Conservation (phyloP, 2,797 vertebrate genomes). For the Poliocrania exsul region DNA sequence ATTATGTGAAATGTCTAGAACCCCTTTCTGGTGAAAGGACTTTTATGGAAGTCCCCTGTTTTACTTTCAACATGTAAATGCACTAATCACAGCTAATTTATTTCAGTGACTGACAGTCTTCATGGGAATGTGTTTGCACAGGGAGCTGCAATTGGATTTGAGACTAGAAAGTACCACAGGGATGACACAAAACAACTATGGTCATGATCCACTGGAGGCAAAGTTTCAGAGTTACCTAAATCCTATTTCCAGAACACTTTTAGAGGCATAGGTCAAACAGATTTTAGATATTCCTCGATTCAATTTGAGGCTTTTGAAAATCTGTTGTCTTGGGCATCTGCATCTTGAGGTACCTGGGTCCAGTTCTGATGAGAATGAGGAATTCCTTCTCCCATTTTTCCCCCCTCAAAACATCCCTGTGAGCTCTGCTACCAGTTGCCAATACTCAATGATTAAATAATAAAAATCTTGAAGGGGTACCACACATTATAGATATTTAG, state of each 20-base stretch:
- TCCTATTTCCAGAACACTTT: not conserved
- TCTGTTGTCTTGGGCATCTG: rapidly evolving
- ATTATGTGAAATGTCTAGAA: not conserved
- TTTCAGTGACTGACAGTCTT: not conserved
- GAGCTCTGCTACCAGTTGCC: not conserved
- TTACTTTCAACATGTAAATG: not conserved
- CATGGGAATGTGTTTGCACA: not conserved
- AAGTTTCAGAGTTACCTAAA: not conserved
- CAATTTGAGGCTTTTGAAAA: not conserved
- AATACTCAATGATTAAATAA: not conserved
- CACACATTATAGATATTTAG: not conserved
- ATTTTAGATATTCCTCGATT: not conserved
- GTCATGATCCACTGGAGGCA: not conserved
- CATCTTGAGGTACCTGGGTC: not conserved
- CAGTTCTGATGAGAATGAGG: not conserved
- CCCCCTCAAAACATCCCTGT: not conserved
- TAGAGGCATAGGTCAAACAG: not conserved
- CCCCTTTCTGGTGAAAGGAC: not conserved
- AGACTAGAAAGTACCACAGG: not conserved
- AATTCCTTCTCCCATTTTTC: not conserved
- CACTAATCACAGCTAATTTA: not conserved
- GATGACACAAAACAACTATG: not conserved
- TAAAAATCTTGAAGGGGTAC: rapidly evolving
- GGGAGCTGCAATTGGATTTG: not conserved
- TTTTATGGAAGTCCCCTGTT: not conserved